Evolutionary conservation across 2,797 vertebrate species (phyloP), one percentile per base, ranked within the genome.

Genomic region (Emys orbicularis): DNA sequence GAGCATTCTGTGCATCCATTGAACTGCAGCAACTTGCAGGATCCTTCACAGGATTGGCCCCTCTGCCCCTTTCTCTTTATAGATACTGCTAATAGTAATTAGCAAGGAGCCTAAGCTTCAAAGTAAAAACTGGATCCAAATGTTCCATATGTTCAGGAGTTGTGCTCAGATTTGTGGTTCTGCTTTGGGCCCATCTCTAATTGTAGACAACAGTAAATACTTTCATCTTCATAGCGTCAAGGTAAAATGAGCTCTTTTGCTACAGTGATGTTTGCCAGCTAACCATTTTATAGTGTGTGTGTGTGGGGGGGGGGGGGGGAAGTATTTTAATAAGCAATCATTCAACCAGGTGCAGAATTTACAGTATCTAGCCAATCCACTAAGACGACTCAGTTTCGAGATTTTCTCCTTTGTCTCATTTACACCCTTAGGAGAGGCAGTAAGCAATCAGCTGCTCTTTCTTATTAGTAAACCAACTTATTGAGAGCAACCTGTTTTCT

Each of bases 401-500:
- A 52, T 85, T 84, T 79, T 53, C 57, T 61, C 5, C 77, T 82
- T 23, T 83, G 8, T 16, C 52, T 82, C 93, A 49, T 61, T 91
- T 93, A 89, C 50, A 49, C 19, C 1, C 72, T 81, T 72, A 72
- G 9, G 29, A 3, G 56, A 9, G 68, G 44, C 2, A 9, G 44
- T 88, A 53, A 57, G 81, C 87, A 5, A 44, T 76, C 10, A 74
- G 21, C 16, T 49, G n/a, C 3, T 2, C 79, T 90, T 92, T 92
- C 25, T 59, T 82, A 15, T 81, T 81, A 50, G 37, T 19, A 81
- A 86, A 96, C 79, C 50, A 65, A 50, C 8, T 50, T 87, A 84
- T 44, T 83, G 77, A 89, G 18, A 65, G 61, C 5, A 27, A 1
- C 1, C 72, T 31, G 0, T 0, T 1, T 15, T 82, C 90, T 88